These are phyloP conservation scores for Nowickia ferox DNA, from an alignment of 2,888 invertebrate genomes.

Conservation along the genomic window DNA sequence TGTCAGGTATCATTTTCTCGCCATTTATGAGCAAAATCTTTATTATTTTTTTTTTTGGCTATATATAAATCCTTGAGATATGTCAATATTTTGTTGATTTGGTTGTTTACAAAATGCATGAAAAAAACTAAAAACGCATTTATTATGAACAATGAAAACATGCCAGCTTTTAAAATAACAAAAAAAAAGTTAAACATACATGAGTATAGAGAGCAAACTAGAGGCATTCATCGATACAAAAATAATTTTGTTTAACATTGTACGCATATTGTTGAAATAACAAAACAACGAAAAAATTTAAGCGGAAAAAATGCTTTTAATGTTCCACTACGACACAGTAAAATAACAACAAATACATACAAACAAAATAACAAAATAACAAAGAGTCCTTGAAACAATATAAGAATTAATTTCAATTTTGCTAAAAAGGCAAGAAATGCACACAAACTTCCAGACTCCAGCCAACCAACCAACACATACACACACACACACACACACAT, in stretches of 20 bases:
- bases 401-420: constrained; percentile 68
- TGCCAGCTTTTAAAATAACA: constrained; percentile 48
- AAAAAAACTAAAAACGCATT: constrained; percentile 21
- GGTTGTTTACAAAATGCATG: constrained; percentile 17
- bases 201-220: constrained; percentile 25
- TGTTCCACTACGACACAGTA: constrained; percentile 37
- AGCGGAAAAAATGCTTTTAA: constrained; percentile 68
- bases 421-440: constrained; percentile 66
- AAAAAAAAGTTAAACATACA: constrained; percentile 51
- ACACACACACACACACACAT: constrained; percentile 11
- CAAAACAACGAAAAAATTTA: constrained; percentile 55
- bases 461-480: not conserved
- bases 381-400: constrained; percentile 71
- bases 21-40: constrained; percentile 41
- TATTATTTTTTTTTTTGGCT: not conserved
- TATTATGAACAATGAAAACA: constrained; percentile 65
- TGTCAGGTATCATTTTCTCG: constrained; percentile 44
- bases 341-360: constrained; percentile 24
- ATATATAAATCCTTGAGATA: constrained; percentile 59
- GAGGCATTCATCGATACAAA: constrained; percentile 47
- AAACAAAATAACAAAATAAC: constrained; percentile 4
- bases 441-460: constrained; percentile 17
- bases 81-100: constrained; percentile 60
- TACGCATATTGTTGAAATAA: constrained; percentile 62
- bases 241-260: constrained; percentile 66